Evolutionary conservation across 2,797 vertebrate genomes (phyloP).

Genomic region (Pogonophryne albipinna): DNA sequence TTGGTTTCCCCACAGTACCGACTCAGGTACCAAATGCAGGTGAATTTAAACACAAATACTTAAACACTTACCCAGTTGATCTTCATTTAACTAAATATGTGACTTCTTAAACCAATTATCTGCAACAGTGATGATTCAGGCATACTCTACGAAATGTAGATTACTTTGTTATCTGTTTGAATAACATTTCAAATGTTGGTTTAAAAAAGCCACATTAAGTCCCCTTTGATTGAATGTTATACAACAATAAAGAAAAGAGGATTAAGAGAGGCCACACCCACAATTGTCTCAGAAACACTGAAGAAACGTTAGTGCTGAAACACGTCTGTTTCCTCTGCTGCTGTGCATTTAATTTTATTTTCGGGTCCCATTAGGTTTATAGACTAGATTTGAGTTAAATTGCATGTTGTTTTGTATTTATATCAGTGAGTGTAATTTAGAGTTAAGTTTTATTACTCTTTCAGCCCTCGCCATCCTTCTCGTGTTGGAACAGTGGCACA

Average conservation of each 20-base stretch:
- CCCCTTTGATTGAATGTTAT: background rate
- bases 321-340: no score
- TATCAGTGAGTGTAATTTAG: background rate
- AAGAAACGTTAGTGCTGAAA: no score
- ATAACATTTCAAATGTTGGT: background rate
- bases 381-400: no score
- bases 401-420: background rate
- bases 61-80: background rate
- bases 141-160: background rate
- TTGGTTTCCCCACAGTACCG: fast-evolving
- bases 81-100: background rate
- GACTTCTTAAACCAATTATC: background rate
- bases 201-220: background rate
- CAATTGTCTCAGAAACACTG: no score
- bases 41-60: background rate
- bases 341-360: no score
- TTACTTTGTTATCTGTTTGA: background rate
- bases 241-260: background rate
- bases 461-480: background rate
- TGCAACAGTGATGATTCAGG: background rate
- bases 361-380: no score
- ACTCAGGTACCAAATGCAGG: background rate
- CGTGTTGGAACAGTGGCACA: slow-evolving; percentile 39
- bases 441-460: background rate
- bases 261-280: no score